A percentile compares a stretch with the other conserved stretches of the same genome.
Conservation (phyloP, 2,797 vertebrate species). For the Clarias laeviceps region DNA sequence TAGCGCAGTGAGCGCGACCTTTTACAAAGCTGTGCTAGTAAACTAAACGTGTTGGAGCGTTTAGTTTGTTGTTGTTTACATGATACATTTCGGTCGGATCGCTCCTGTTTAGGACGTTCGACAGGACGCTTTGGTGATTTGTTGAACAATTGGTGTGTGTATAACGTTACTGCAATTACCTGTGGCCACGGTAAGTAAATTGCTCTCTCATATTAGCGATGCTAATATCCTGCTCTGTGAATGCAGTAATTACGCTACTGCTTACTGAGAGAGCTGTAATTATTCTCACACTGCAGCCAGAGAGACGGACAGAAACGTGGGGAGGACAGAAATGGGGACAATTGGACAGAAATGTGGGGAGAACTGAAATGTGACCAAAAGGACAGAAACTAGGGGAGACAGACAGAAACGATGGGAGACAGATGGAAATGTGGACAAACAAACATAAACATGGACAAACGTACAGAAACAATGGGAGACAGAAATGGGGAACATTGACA, state of each 20-base stretch:
- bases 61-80: not conserved
- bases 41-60: not conserved
- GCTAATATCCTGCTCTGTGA: slow-evolving; percentile 64
- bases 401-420: not conserved
- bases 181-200: slow-evolving; percentile 60
- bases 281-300: slow-evolving; percentile 59
- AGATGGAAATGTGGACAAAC: not conserved
- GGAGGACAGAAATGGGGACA: not conserved
- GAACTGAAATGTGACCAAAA: not conserved
- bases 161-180: slow-evolving; percentile 51
- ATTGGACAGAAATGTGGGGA: not conserved
- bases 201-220: slow-evolving; percentile 67
- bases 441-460: not conserved
- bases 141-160: slow-evolving; percentile 27
- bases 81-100: not conserved
- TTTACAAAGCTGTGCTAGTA: not conserved
- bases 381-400: not conserved
- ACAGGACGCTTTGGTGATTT: not conserved
- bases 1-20: not conserved
- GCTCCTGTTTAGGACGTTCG: not conserved
- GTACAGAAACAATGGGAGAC: not conserved
- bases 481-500: not conserved
- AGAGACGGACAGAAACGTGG: not conserved
- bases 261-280: slow-evolving; percentile 62
- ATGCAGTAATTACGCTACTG: slow-evolving; percentile 62